These are phyloP conservation scores for Tragelaphus scriptus DNA, from an alignment of 2,113 vertebrate genomes.

Conservation along the genomic window DNA sequence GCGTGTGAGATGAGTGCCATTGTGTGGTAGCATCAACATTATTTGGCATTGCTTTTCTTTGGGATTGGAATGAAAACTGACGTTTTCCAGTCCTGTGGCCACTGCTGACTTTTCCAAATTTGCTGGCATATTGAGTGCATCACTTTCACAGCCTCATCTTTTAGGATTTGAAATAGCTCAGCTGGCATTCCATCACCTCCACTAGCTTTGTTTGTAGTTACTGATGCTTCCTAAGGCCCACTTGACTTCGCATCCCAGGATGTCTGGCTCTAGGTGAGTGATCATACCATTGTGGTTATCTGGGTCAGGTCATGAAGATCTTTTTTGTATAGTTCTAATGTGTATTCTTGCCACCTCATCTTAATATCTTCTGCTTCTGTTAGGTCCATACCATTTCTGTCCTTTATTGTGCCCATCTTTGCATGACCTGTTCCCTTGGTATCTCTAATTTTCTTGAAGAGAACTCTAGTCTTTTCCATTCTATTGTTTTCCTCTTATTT, in stretches of 20 bases:
- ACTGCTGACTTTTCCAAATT: not conserved
- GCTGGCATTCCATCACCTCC: not conserved
- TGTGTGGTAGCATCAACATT: not conserved
- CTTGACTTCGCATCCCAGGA: not conserved
- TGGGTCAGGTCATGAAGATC: not conserved
- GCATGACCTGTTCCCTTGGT: not conserved
- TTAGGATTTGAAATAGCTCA: not conserved
- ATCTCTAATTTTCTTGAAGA: not conserved
- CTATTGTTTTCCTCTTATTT: not conserved
- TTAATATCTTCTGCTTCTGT: not conserved
- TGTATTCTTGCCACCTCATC: not conserved
- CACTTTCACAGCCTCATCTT: not conserved
- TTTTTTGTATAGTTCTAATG: not conserved
- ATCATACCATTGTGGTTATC: not conserved
- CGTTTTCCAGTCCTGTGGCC: not conserved
- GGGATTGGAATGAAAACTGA: not conserved
- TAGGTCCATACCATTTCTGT: not conserved
- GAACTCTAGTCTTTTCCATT: not conserved
- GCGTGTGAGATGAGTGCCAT: not conserved
- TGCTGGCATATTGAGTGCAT: not conserved
- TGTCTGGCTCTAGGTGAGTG: not conserved
- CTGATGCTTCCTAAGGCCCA: not conserved
- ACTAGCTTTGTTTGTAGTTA: not conserved
- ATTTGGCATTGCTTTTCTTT: not conserved
- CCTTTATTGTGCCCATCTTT: not conserved